Conservation (phyloP, 2,113 vertebrate species). For the Garra rufa region DNA sequence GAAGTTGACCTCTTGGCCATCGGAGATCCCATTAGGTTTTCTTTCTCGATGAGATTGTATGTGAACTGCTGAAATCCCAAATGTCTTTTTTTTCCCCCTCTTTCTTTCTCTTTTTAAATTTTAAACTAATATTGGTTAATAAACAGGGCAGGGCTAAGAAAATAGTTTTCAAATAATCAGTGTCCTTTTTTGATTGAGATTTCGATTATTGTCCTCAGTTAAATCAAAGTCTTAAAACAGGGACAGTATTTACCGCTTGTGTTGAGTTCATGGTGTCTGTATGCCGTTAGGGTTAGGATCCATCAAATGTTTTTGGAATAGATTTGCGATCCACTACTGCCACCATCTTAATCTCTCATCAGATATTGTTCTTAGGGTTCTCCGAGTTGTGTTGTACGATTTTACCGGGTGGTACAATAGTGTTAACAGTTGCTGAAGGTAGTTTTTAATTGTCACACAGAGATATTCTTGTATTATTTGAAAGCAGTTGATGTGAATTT, state of each 20-base stretch:
- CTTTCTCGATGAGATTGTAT: background rate
- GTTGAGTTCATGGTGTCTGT: constrained; percentile 4
- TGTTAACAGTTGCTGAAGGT: constrained; percentile 27
- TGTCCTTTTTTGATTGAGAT: background rate
- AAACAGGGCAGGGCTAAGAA: background rate
- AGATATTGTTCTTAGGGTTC: background rate
- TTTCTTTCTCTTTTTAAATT: background rate
- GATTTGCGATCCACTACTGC: background rate
- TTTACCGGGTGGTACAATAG: constrained; percentile 17
- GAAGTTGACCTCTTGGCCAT: background rate
- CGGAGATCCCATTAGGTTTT: background rate
- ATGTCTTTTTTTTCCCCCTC: too few species aligned
- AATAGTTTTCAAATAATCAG: background rate
- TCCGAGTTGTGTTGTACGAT: background rate
- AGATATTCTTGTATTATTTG: constrained; percentile 25
- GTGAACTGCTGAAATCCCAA: background rate
- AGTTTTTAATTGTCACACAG: constrained; percentile 20
- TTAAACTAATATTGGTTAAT: background rate
- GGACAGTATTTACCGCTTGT: constrained; percentile 30
- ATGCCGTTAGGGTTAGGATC: constrained; percentile 1
- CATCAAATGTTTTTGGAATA: background rate
- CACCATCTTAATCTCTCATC: constrained; percentile 7
- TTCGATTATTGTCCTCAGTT: background rate
- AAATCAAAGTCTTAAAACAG: constrained; percentile 10
- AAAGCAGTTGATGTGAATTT: background rate